These are phyloP conservation scores for Cyclura pinguis DNA, from an alignment of 2,797 vertebrate genomes.

Conservation along the genomic window DNA sequence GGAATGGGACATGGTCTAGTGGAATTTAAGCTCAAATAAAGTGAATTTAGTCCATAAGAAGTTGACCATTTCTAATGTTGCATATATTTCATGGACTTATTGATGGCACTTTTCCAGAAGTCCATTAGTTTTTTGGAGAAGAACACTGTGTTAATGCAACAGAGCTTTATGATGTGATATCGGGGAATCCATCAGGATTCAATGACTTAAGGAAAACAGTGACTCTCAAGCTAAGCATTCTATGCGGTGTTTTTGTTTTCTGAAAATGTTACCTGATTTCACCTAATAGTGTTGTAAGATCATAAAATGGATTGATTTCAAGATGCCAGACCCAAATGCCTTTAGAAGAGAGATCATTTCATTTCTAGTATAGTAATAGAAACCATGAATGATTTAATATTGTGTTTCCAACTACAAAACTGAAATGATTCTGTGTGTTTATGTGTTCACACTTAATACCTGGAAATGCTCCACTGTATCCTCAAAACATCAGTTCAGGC, in stretches of 20 bases:
- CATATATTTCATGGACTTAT: conserved; percentile 47
- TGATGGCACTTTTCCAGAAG: conserved; percentile 66
- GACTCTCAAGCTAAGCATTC: conserved; percentile 4
- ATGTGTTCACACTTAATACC: neutral
- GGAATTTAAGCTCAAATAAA: conserved; percentile 49
- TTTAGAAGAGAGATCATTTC: neutral
- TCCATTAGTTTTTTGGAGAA: conserved; percentile 54
- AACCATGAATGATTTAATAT: neutral
- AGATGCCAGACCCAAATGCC: neutral
- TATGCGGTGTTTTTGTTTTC: conserved; percentile 12
- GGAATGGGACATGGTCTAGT: conserved; percentile 33
- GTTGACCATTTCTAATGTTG: conserved; percentile 27
- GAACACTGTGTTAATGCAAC: conserved; percentile 35
- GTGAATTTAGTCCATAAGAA: conserved; percentile 42
- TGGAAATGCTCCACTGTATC: neutral
- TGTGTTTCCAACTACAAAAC: neutral
- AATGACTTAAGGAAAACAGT: conserved; percentile 47
- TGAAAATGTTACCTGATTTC: conserved; percentile 26
- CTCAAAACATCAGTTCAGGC: neutral
- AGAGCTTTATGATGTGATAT: conserved; percentile 47
- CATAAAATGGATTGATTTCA: neutral
- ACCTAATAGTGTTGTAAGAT: neutral
- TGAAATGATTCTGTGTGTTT: neutral
- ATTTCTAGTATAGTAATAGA: neutral
- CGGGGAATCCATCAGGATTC: conserved; percentile 31